Evolutionary conservation across 1,140 invertebrate species (phyloP).

Genomic region (Dinoponera quadriceps): DNA sequence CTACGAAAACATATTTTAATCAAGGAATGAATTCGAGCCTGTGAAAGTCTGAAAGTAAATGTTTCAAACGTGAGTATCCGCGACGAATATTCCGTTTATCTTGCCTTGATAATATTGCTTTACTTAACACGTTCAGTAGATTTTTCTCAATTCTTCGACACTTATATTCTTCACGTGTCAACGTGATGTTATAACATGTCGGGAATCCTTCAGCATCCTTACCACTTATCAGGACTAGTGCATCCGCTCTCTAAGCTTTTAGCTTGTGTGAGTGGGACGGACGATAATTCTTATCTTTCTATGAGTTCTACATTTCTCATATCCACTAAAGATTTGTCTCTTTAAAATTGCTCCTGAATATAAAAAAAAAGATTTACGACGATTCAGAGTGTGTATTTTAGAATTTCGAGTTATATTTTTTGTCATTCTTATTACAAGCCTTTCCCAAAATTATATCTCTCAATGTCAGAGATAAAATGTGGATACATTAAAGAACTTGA

Average conservation of each 20-base stretch:
- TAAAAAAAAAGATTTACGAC: not conserved
- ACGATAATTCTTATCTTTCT: slow-evolving; percentile 66
- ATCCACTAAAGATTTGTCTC: slow-evolving; percentile 14
- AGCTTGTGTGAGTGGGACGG: slow-evolving; percentile 20
- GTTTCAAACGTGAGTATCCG: not conserved
- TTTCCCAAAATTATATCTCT: too few species aligned
- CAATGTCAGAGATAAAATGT: too few species aligned
- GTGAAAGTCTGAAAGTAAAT: too few species aligned
- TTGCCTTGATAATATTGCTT: too few species aligned
- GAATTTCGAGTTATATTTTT: too few species aligned
- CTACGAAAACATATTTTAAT: too few species aligned
- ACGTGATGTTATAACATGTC: not conserved
- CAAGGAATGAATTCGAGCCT: too few species aligned
- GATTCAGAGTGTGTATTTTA: not conserved
- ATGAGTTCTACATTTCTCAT: not conserved
- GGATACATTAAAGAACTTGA: too few species aligned
- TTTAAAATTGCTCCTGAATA: not conserved
- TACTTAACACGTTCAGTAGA: too few species aligned
- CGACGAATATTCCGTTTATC: not conserved
- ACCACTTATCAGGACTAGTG: slow-evolving; percentile 29
- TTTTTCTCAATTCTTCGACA: too few species aligned
- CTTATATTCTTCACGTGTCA: not conserved
- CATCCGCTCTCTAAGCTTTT: slow-evolving; percentile 31
- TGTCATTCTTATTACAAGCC: too few species aligned
- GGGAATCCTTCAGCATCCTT: slow-evolving; percentile 1